Evolutionary conservation across 2,888 invertebrate species (phyloP).

Genomic region (Plagodis pulveraria): DNA sequence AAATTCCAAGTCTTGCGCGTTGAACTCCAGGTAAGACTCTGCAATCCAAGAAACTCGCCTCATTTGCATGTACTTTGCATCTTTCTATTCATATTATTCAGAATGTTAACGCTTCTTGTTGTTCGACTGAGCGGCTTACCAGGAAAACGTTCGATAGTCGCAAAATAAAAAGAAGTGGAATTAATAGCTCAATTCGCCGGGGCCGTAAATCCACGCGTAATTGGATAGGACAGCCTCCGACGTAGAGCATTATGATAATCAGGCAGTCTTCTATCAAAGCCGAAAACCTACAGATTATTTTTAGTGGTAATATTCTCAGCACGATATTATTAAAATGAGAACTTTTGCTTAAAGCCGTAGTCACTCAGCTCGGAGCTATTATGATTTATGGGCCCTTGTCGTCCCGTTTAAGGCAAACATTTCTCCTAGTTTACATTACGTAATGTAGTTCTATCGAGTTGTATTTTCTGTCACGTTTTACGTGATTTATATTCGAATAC

Average conservation of each 20-base stretch:
- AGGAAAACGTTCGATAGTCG: constrained; percentile 30
- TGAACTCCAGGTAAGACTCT: constrained; percentile 93
- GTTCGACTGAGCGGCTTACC: constrained; percentile 32
- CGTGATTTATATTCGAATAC: constrained; percentile 3
- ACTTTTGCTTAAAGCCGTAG: constrained; percentile 26
- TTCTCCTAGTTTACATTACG: constrained; percentile 21
- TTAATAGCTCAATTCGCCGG: constrained; percentile 46
- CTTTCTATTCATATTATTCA: constrained; percentile 42
- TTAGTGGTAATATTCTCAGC: constrained; percentile 24
- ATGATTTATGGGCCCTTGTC: constrained; percentile 32
- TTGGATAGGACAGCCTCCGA: constrained; percentile 42
- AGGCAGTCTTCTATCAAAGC: constrained; percentile 38
- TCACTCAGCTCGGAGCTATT: constrained; percentile 14
- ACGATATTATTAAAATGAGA: constrained; percentile 28
- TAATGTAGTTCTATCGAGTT: background rate
- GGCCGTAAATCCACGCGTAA: constrained; percentile 47
- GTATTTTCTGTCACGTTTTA: constrained; percentile 7
- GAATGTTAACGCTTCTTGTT: constrained; percentile 38
- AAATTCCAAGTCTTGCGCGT: constrained; percentile 93
- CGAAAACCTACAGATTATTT: constrained; percentile 34
- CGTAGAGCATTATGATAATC: constrained; percentile 39
- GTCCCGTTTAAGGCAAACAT: constrained; percentile 22
- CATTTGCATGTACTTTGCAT: constrained; percentile 68
- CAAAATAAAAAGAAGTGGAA: constrained; percentile 40
- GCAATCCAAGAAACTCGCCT: constrained; percentile 59